phyloP scores from a whole-genome alignment of 2,797 vertebrate species.

The Galaxias olidus region DNA sequence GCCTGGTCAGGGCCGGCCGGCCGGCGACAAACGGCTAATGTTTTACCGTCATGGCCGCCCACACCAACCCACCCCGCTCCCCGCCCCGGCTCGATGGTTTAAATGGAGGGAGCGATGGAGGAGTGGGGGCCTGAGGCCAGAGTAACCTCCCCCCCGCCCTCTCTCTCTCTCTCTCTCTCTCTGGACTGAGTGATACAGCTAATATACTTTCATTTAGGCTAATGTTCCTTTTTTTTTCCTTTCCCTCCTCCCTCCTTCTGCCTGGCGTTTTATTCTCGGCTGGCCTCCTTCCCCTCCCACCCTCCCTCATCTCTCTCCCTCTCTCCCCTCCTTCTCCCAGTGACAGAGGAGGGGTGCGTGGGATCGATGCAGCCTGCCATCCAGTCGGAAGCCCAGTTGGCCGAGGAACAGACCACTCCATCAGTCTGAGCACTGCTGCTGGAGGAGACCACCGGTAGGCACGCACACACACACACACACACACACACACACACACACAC shows the following conservation, averaged over 20 bases:
- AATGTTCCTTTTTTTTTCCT: conserved; percentile 49
- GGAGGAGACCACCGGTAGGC: background rate
- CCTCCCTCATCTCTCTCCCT: background rate
- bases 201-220: conserved; percentile 79
- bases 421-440: conserved; percentile 8
- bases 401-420: conserved; percentile 5
- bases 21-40: conserved; percentile 50
- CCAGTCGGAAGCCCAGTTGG: conserved; percentile 12
- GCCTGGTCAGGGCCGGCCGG: too few relatives aligned
- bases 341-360: conserved; percentile 1
- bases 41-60: conserved; percentile 69
- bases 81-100: too few relatives aligned
- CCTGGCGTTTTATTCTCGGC: background rate
- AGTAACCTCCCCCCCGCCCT: background rate
- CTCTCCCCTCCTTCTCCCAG: too few relatives aligned
- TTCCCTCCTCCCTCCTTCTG: background rate
- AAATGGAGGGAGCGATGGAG: background rate
- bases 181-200: conserved; percentile 63
- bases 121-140: background rate
- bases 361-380: conserved; percentile 19
- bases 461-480: conserved; percentile 3
- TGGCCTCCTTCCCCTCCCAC: background rate
- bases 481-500: too few relatives aligned
- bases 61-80: conserved; percentile 35
- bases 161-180: background rate